Percentiles rank a stretch among this genome's conserved stretches.
Evolutionary conservation across 1,140 invertebrate species (phyloP).

Genomic region (Leptestheria dahalacensis): DNA sequence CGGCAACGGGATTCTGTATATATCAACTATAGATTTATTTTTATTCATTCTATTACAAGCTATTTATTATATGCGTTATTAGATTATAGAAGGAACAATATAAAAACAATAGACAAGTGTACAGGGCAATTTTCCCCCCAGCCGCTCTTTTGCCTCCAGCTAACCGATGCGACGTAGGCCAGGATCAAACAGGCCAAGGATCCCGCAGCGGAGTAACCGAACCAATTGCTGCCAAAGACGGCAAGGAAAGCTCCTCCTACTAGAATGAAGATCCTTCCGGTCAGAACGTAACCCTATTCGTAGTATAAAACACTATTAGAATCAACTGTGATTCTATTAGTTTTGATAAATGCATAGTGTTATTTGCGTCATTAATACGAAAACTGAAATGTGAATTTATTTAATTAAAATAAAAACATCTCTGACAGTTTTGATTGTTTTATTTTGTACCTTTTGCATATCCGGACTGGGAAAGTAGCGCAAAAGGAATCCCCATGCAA

Average conservation of each 20-base stretch:
- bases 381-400: no score
- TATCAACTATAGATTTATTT: neutral
- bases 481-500: constrained; percentile 22
- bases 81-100: no score
- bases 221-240: constrained; percentile 33
- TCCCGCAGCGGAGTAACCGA: constrained; percentile 31
- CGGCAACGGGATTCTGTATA: neutral
- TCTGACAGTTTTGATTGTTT: no score
- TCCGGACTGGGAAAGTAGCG: constrained; percentile 22
- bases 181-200: constrained; percentile 30
- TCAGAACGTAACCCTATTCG: constrained; percentile 2
- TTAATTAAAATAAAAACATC: no score
- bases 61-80: no score
- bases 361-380: no score
- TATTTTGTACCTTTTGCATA: constrained; percentile 25
- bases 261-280: constrained; percentile 26
- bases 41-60: neutral
- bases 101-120: neutral
- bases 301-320: no score
- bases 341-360: no score
- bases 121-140: neutral
- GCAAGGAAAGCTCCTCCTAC: constrained; percentile 30
- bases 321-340: no score
- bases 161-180: constrained; percentile 29
- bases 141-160: neutral